Evolutionary conservation across 2,797 vertebrate genomes (phyloP).

Genomic region (Pseudochirops corinnae): DNA sequence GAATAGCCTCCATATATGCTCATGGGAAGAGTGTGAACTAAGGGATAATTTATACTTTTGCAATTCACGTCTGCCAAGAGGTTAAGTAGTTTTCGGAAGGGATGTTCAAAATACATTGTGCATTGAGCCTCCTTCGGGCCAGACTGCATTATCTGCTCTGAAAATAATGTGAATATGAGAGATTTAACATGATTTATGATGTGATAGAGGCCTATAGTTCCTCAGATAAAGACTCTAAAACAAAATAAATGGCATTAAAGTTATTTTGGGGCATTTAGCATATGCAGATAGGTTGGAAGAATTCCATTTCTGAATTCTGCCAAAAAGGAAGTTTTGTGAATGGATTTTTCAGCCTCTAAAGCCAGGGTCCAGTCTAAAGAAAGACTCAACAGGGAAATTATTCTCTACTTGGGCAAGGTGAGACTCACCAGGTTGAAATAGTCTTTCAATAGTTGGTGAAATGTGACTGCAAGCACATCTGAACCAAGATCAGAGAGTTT

Average conservation of each 20-base stretch:
- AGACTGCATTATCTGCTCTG: slow-evolving; percentile 17
- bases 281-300: neutral
- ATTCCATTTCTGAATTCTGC: neutral
- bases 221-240: slow-evolving; percentile 16
- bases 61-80: slow-evolving; percentile 69
- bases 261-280: slow-evolving; percentile 5
- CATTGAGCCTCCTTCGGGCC: slow-evolving; percentile 31
- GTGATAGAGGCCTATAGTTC: slow-evolving; percentile 8
- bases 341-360: neutral
- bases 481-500: neutral
- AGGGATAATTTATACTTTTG: slow-evolving; percentile 75
- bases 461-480: neutral
- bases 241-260: neutral
- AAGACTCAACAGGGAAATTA: neutral
- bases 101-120: slow-evolving; percentile 59
- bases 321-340: slow-evolving; percentile 18
- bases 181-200: neutral
- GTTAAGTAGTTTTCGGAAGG: slow-evolving; percentile 70
- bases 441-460: neutral
- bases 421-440: neutral
- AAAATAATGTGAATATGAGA: neutral
- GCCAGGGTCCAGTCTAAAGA: slow-evolving; percentile 11
- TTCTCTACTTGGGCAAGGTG: neutral
- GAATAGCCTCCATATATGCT: slow-evolving; percentile 62
- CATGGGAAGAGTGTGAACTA: slow-evolving; percentile 66